A percentile compares a stretch with the other conserved stretches of the same genome.
Evolutionary conservation across 2,888 invertebrate species (phyloP).

Genomic region (Troides aeacus): DNA sequence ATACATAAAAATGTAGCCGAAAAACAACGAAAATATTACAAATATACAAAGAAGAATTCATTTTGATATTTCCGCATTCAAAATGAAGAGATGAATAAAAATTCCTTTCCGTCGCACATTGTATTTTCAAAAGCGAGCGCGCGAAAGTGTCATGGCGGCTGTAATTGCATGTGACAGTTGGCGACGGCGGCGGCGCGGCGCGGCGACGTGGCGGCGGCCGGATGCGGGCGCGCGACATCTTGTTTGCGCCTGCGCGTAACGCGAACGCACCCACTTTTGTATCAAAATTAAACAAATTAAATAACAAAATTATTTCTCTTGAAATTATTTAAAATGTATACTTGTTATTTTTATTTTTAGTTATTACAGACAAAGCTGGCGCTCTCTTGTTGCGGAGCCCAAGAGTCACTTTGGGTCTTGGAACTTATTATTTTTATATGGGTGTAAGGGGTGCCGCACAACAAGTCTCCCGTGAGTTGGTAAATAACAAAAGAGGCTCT

Average conservation of each 20-base stretch:
- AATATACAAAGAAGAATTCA: background rate
- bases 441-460: too few relatives aligned
- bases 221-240: constrained; percentile 54
- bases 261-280: constrained; percentile 57
- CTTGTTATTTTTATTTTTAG: too few relatives aligned
- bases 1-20: background rate
- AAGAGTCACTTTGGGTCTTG: too few relatives aligned
- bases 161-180: constrained; percentile 76
- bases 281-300: constrained; percentile 51
- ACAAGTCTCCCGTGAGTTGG: too few relatives aligned
- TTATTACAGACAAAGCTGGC: too few relatives aligned
- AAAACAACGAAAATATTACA: background rate
- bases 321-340: background rate
- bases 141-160: constrained; percentile 69
- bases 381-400: too few relatives aligned
- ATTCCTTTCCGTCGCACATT: constrained; percentile 43
- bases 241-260: constrained; percentile 69
- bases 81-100: constrained; percentile 38
- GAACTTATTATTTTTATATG: background rate
- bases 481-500: too few relatives aligned
- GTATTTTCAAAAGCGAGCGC: constrained; percentile 71
- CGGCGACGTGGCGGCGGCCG: constrained; percentile 52
- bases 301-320: constrained; percentile 36
- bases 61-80: constrained; percentile 32
- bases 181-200: constrained; percentile 46